A percentile compares a stretch with the other conserved stretches of the same genome.
Evolutionary conservation across 37 sponge, comb jelly and placozoan species (phyloP).

Genomic region (Haliclona indistincta): DNA sequence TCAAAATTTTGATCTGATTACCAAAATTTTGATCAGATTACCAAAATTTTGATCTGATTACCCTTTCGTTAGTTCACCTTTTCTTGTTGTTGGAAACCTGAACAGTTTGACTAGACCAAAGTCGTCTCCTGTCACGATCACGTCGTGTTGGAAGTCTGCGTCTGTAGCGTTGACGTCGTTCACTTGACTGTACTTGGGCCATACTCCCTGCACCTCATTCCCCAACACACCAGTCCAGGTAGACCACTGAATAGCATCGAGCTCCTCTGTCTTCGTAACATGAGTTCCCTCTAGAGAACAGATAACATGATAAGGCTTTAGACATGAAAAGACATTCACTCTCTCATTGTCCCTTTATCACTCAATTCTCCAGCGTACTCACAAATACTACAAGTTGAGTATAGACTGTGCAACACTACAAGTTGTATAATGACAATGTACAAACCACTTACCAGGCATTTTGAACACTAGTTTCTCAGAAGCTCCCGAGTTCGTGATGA

Average conservation of each 20-base stretch:
- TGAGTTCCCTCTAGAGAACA: constrained; percentile 58
- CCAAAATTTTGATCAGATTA: not conserved
- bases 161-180: constrained; percentile 93
- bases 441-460: constrained; percentile 58
- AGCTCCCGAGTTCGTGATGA: constrained; percentile 95
- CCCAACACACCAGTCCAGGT: constrained; percentile 89
- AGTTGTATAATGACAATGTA: not conserved
- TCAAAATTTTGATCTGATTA: not conserved
- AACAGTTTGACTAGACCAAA: constrained; percentile 98
- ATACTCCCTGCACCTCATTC: constrained; percentile 85
- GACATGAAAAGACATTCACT: not conserved
- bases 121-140: constrained; percentile 96
- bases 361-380: not conserved
- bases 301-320: not conserved
- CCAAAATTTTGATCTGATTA: not conserved
- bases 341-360: not conserved
- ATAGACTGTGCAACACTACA: no score
- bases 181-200: constrained; percentile 93
- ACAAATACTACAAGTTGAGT: no score
- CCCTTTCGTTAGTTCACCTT: constrained; percentile 58
- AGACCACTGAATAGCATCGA: constrained; percentile 76
- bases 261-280: constrained; percentile 61
- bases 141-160: constrained; percentile 61
- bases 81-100: constrained; percentile 81
- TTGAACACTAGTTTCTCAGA: constrained; percentile 85